Conservation (phyloP, 2,888 invertebrate species). For the Syritta pipiens region DNA sequence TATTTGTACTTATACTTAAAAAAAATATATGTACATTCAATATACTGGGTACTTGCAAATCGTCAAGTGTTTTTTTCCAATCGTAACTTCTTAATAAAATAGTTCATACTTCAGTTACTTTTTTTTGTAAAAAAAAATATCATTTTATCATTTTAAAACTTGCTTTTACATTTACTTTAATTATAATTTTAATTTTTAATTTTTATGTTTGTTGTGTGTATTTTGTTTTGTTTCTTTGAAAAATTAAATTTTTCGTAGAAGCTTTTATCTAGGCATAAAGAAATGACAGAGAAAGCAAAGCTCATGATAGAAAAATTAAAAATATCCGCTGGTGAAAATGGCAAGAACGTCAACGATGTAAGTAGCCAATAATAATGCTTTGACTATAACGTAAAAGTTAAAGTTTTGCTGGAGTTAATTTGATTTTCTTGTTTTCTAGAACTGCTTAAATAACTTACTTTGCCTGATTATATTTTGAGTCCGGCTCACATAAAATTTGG, state of each 20-base stretch:
- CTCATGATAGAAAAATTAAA: constrained; percentile 79
- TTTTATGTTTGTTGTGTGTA: constrained; percentile 71
- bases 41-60: too few species aligned
- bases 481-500: constrained; percentile 33
- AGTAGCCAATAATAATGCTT: constrained; percentile 72
- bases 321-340: constrained; percentile 75
- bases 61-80: constrained; percentile 7
- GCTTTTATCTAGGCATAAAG: constrained; percentile 79
- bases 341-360: constrained; percentile 76
- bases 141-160: constrained; percentile 51
- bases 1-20: too few species aligned
- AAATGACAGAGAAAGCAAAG: constrained; percentile 80
- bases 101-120: constrained; percentile 46
- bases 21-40: too few species aligned
- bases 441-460: constrained; percentile 33
- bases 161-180: constrained; percentile 66
- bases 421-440: constrained; percentile 13
- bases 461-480: too few species aligned
- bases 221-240: too few species aligned
- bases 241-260: constrained; percentile 75
- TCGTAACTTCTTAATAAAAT: constrained; percentile 20
- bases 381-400: constrained; percentile 20
- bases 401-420: neutral
- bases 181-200: constrained; percentile 66
- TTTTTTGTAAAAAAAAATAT: too few species aligned